phyloP scores from a whole-genome alignment of 2,888 invertebrate species.

The Hirudinaria manillensis region DNA sequence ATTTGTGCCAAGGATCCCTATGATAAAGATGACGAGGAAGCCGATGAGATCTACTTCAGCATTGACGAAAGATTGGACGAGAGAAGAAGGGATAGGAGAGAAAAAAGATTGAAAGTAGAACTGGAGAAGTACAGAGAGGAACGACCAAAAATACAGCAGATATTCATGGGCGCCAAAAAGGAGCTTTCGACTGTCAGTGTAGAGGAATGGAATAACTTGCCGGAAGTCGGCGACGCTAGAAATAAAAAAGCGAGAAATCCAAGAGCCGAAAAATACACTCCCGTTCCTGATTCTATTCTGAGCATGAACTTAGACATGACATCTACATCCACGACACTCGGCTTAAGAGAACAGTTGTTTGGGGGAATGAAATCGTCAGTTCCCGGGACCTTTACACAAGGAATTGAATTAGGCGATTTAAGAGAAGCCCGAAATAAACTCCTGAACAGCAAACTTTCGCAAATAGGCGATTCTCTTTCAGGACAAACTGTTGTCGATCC shows the following conservation, averaged over 20 bases:
- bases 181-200: constrained; percentile 64
- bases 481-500: constrained; percentile 99
- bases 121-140: constrained; percentile 95
- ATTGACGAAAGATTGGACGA: constrained; percentile 99
- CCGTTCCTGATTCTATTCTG: constrained; percentile 89
- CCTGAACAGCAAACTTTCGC: constrained; percentile 96
- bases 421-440: constrained; percentile 89
- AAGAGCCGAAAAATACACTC: constrained; percentile 89
- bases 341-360: constrained; percentile 49
- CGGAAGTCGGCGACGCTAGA: constrained; percentile 97
- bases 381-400: constrained; percentile 48
- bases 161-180: constrained; percentile 89
- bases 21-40: constrained; percentile 99
- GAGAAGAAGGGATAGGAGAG: constrained; percentile 89
- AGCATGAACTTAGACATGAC: constrained; percentile 63
- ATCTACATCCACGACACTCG: constrained; percentile 51
- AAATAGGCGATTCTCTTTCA: constrained; percentile 93
- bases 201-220: constrained; percentile 92
- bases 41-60: constrained; percentile 95
- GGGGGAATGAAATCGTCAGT: constrained; percentile 63
- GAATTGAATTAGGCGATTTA: constrained; percentile 79
- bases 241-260: constrained; percentile 93
- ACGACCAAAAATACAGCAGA: constrained; percentile 96
- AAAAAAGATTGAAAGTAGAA: constrained; percentile 62
- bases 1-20: constrained; percentile 98